Conservation (phyloP, 2,113 vertebrate genomes). For the Eretmochelys imbricata region DNA sequence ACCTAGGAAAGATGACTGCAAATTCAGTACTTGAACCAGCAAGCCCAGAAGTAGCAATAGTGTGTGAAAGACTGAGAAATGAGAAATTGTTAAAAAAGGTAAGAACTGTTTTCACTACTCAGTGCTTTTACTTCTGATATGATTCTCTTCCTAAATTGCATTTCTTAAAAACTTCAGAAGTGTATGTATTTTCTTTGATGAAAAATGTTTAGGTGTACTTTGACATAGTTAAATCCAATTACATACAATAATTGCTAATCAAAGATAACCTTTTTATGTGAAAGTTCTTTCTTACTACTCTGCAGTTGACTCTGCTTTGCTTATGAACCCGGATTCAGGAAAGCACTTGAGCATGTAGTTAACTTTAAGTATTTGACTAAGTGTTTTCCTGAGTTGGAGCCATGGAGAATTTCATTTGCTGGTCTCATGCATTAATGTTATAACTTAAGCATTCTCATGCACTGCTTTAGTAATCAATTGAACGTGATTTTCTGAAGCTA, state of each 20-base stretch:
- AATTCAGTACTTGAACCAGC: slow-evolving; percentile 86
- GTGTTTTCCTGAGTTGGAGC: neutral
- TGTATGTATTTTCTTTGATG: neutral
- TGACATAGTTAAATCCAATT: neutral
- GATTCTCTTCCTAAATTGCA: neutral
- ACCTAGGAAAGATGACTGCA: slow-evolving; percentile 91
- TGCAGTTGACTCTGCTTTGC: neutral
- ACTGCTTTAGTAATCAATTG: neutral
- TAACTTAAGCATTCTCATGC: neutral
- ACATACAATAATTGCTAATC: neutral
- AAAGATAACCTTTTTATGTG: neutral
- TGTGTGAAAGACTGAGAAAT: slow-evolving; percentile 91
- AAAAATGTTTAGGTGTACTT: neutral
- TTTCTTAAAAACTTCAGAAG: neutral
- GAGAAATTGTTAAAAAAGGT: slow-evolving; percentile 89
- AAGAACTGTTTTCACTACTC: neutral
- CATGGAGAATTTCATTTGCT: neutral
- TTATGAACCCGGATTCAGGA: neutral
- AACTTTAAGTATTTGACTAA: fast-evolving
- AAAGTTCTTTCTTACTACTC: neutral
- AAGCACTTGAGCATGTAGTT: neutral
- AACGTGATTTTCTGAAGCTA: neutral
- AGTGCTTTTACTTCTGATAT: neutral
- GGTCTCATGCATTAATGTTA: neutral
- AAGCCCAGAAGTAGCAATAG: slow-evolving; percentile 83